phyloP scores from a whole-genome alignment of 2,888 invertebrate species.

The Nasonovia ribisnigri region DNA sequence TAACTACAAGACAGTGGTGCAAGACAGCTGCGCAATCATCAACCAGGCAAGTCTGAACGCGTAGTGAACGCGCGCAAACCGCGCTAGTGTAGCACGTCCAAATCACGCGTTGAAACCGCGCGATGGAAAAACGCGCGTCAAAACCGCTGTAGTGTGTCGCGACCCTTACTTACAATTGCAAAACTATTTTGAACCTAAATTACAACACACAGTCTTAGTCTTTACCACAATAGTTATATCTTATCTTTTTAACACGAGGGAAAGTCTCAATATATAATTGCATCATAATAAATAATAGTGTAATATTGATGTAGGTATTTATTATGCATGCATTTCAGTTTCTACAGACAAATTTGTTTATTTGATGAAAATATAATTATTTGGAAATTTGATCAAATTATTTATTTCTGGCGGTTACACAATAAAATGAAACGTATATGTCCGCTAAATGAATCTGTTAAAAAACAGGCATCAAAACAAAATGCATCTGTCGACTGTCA shows the following conservation, averaged over 20 bases:
- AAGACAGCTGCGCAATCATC: too few relatives aligned
- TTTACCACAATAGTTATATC: constrained; percentile 38
- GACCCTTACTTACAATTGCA: constrained; percentile 30
- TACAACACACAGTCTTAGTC: constrained; percentile 10
- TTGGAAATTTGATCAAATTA: not conserved
- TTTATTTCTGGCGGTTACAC: not conserved
- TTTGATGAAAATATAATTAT: not conserved
- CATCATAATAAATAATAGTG: constrained; percentile 13
- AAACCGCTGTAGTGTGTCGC: constrained; percentile 34
- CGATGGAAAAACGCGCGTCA: not conserved
- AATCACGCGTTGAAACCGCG: constrained; percentile 9
- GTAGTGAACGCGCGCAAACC: constrained; percentile 15
- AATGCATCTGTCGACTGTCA: not conserved
- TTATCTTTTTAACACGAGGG: constrained; percentile 36
- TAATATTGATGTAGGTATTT: not conserved
- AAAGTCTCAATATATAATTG: constrained; percentile 37
- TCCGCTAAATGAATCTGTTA: not conserved
- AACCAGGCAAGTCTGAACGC: too few relatives aligned
- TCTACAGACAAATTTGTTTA: not conserved
- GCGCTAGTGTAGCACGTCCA: not conserved
- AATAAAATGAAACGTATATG: not conserved
- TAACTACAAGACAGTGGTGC: too few relatives aligned
- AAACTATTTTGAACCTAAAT: constrained; percentile 35
- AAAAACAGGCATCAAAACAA: not conserved
- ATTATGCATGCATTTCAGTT: not conserved